Evolutionary conservation across 1,140 invertebrate genomes (phyloP), one percentile per base, ranked within the genome.

Genomic region (Penaeus chinensis): DNA sequence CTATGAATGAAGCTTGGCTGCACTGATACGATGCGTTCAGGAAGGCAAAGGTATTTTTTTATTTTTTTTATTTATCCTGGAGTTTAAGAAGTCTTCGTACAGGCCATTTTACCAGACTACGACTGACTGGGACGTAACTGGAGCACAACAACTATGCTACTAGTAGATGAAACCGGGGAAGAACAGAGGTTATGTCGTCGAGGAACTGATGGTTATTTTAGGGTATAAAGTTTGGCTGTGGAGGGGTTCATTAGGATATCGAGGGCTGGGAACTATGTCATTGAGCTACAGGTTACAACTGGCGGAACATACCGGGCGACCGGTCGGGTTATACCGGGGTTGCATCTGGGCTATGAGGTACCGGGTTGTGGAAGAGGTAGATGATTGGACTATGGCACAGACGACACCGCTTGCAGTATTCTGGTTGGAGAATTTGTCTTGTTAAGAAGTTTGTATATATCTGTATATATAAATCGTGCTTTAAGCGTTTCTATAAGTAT

Each of bases 321-420:
- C 54, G 54, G 54, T 54, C 54, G 54, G 54, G 54, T 54, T 54
- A 54, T 54, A 54, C 74, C 65, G 85, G 69, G 61, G 47, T 85
- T 87, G 60, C 71, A 86, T 87, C 85, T 85, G 84, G 84, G 77
- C 63, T 62, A 66, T 85, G 84, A 80, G 76, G 84, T 85, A 85
- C 84, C 84, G 77, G 84, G 84, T 85, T 85, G 69, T 87, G 85
- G 85, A 83, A 79, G 85, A 87, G 85, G 85, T 87, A 87, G 85
- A 82, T 87, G 61, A 78, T 82, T 77, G 85, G 71, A 77, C 62
- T 87, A 87, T 87, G 69, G 85, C 78, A 77, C 80, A 82, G 85
- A 66, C 78, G 85, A 82, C 85, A 74, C 78, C 66, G 85, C 85
- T 87, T 87, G 63, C 79, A 82, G 71, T 27, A 61, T 47, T 81